These are phyloP conservation scores for Metacarcinus magister DNA, from an alignment of 2,888 invertebrate genomes.

Conservation along the genomic window DNA sequence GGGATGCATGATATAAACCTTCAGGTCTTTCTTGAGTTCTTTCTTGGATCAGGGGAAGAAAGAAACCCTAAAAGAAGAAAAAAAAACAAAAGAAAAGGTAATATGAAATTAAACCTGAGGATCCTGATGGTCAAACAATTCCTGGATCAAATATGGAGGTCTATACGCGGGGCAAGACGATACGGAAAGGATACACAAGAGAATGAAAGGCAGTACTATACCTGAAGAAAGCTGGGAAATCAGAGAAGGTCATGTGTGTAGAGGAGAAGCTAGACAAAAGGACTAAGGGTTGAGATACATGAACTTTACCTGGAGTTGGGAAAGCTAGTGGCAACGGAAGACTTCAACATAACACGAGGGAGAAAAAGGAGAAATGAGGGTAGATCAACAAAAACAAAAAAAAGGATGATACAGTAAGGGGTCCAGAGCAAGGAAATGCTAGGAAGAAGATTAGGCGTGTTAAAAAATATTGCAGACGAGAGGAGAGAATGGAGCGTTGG, in stretches of 20 bases:
- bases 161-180: not conserved
- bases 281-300: not conserved
- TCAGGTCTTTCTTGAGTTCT: not conserved
- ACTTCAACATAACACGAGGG: not conserved
- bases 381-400: not conserved
- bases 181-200: not conserved
- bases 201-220: not conserved
- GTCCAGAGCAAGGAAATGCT: not conserved
- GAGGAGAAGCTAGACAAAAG: not conserved
- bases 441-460: no score
- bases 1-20: not conserved
- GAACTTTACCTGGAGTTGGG: not conserved
- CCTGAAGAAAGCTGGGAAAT: not conserved
- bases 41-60: conserved; percentile 12
- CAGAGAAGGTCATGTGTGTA: not conserved
- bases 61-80: not conserved
- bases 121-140: not conserved
- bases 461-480: not conserved
- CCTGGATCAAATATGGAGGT: not conserved
- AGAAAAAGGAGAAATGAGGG: not conserved
- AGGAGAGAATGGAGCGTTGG: not conserved
- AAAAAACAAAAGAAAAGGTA: not conserved
- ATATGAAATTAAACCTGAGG: not conserved
- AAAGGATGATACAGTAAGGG: not conserved
- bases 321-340: not conserved